Conservation (phyloP, 92 coral and sea anemone genomes). For the Montipora capitata region DNA sequence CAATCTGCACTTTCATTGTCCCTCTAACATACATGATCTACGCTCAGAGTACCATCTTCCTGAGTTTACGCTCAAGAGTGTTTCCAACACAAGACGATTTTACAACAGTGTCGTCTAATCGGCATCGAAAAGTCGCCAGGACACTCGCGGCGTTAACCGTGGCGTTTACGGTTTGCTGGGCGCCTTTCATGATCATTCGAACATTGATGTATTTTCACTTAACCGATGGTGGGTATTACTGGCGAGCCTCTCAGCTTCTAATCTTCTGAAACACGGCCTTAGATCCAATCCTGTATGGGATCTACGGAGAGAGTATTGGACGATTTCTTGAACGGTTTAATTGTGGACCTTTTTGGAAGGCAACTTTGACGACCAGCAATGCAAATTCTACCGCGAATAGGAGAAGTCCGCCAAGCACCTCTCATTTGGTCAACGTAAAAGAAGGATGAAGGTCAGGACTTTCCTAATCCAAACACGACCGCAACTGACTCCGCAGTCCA, state of each 20-base stretch:
- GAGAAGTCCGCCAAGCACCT: too few relatives aligned
- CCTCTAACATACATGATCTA: slow-evolving; percentile 26
- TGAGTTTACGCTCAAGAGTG: background rate
- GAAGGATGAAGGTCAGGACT: too few relatives aligned
- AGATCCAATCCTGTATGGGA: slow-evolving; percentile 36
- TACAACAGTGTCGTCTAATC: background rate
- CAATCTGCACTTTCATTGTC: slow-evolving; percentile 20
- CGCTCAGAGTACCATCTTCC: slow-evolving; percentile 22
- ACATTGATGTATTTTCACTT: slow-evolving; percentile 57
- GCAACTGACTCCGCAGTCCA: too few relatives aligned
- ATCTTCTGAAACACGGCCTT: slow-evolving; percentile 35
- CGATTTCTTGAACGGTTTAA: too few relatives aligned
- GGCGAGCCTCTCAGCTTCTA: slow-evolving; percentile 47
- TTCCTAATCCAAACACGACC: too few relatives aligned
- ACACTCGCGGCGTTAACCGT: slow-evolving; percentile 27
- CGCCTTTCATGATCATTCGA: slow-evolving; percentile 55
- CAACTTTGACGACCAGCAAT: too few relatives aligned
- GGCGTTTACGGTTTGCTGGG: slow-evolving; percentile 59
- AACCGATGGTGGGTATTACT: slow-evolving; percentile 23
- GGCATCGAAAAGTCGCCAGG: slow-evolving; percentile 50
- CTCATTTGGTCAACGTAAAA: too few relatives aligned
- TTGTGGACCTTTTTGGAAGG: too few relatives aligned
- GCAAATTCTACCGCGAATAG: too few relatives aligned
- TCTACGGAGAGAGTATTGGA: background rate
- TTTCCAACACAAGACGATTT: background rate